Percentiles rank a stretch among this genome's conserved stretches.
Evolutionary conservation across 92 coral and sea anemone species (phyloP).

Genomic region (Blastomussa wellsi): DNA sequence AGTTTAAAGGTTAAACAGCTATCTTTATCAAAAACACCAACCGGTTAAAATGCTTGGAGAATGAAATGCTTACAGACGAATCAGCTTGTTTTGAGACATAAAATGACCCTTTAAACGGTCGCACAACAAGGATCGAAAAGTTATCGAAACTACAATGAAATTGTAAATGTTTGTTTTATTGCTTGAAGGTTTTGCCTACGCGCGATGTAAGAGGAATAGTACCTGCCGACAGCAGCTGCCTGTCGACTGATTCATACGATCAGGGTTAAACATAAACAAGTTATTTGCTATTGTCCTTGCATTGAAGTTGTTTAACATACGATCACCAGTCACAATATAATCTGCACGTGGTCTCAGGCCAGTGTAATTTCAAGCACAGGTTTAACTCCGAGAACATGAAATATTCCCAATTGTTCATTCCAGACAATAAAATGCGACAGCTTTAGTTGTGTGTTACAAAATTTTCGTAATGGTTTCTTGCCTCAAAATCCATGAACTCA

Average conservation of each 20-base stretch:
- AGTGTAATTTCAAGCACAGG: not conserved
- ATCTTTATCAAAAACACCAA: not conserved
- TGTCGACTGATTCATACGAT: not conserved
- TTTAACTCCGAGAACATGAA: not conserved
- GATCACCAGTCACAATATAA: not conserved
- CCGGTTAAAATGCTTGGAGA: not conserved
- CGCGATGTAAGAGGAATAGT: not conserved
- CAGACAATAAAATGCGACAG: not conserved
- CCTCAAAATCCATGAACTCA: not conserved
- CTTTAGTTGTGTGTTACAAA: not conserved
- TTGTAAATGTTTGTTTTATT: not conserved
- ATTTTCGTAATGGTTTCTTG: not conserved
- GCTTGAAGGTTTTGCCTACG: not conserved
- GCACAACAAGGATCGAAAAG: not conserved
- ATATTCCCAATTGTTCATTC: not conserved
- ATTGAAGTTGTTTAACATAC: not conserved
- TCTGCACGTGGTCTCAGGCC: not conserved
- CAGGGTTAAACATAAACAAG: not conserved
- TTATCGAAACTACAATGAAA: not conserved
- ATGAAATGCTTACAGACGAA: not conserved
- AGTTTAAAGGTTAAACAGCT: slow-evolving; percentile 11
- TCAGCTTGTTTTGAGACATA: not conserved
- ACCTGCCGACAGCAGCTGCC: not conserved
- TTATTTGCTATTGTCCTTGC: not conserved
- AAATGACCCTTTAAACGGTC: not conserved